These are phyloP conservation scores for Ophion ellenae DNA, from an alignment of 2,888 invertebrate genomes.

Conservation along the genomic window DNA sequence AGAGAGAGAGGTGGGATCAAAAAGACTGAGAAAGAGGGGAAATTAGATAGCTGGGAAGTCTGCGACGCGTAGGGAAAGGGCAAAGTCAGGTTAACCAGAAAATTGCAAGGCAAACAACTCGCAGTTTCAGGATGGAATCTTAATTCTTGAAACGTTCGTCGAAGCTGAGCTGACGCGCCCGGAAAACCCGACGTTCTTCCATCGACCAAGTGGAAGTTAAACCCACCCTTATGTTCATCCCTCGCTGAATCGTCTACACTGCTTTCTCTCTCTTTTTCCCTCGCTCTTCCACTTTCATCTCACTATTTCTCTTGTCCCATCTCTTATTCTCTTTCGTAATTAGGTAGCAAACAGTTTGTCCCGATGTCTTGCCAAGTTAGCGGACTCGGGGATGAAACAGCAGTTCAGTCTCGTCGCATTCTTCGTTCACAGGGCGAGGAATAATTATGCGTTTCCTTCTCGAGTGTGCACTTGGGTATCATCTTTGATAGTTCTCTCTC, in stretches of 20 bases:
- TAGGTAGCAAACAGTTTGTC: constrained; percentile 79
- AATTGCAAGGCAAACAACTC: constrained; percentile 79
- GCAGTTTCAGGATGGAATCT: constrained; percentile 77
- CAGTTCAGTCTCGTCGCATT: constrained; percentile 71
- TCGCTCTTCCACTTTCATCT: constrained; percentile 30
- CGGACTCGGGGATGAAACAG: constrained; percentile 79
- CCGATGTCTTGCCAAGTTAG: constrained; percentile 79
- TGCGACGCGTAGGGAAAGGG: constrained; percentile 57
- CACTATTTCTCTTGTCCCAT: constrained; percentile 52
- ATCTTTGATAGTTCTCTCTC: constrained; percentile 19
- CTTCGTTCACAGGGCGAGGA: constrained; percentile 8
- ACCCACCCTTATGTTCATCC: constrained; percentile 52
- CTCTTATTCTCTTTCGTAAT: constrained; percentile 76
- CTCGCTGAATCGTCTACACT: constrained; percentile 43
- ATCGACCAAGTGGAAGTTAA: constrained; percentile 54
- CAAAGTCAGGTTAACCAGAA: constrained; percentile 76
- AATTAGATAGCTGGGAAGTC: constrained; percentile 44
- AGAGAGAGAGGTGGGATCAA: constrained; percentile 28
- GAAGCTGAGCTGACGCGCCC: constrained; percentile 49
- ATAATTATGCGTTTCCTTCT: constrained; percentile 21
- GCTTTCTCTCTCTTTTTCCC: constrained; percentile 23
- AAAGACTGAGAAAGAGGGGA: constrained; percentile 45
- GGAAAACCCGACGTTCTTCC: constrained; percentile 37
- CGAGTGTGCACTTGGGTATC: constrained; percentile 16
- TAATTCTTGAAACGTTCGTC: constrained; percentile 71